Base-by-base conservation (phyloP, 2,797 vertebrate genomes). In the Lates japonicus region DNA sequence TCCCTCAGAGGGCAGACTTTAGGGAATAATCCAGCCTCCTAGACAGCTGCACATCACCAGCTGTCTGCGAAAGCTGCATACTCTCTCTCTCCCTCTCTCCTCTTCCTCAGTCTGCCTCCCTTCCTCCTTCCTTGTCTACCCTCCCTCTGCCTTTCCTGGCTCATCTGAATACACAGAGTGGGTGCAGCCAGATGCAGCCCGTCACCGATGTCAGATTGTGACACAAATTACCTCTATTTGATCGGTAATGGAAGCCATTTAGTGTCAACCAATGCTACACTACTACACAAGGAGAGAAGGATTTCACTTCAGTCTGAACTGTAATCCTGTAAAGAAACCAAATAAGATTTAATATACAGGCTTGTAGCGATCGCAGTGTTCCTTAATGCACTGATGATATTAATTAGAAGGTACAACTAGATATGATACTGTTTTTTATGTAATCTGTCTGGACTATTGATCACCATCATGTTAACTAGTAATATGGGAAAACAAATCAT, bases 171-270 rank as follows among this genome's bases (percentile, higher is more conserved):
- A 78, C 90, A 85, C 86, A 70, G 80, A 87, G 88, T 72, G 81
- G 90, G 83, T 19, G 71, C 86, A 85, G 74, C 88, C 88, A 90
- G 78, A 74, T 87, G 82, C 84, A 83, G 91, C 80, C 82, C 55
- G 59, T 91, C 91, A 91, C 85, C 89, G 90, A 94, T 87, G 89
- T 90, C 88, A 95, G 90, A 94, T 91, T 93, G 95, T 95, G 95
- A 93, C 92, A 94, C 89, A 94, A 96, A 96, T 92, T 93, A 93
- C 88, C 29, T 17, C 82, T 82, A 81, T 78, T 93, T 92, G 92
- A 95, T 95, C 77, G 88, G 95, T 95, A 91, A 94, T 93, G 82
- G 80, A 80, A 91, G 68, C 84, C 87, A 87, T 92, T 94, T 92
- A 85, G 75, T 87, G 90, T 91, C 91, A 91, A 81, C 76, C 63